Evolutionary conservation across 2,888 invertebrate species (phyloP), one percentile per base, ranked within the genome.

Genomic region (Euspilapteryx auroguttella): DNA sequence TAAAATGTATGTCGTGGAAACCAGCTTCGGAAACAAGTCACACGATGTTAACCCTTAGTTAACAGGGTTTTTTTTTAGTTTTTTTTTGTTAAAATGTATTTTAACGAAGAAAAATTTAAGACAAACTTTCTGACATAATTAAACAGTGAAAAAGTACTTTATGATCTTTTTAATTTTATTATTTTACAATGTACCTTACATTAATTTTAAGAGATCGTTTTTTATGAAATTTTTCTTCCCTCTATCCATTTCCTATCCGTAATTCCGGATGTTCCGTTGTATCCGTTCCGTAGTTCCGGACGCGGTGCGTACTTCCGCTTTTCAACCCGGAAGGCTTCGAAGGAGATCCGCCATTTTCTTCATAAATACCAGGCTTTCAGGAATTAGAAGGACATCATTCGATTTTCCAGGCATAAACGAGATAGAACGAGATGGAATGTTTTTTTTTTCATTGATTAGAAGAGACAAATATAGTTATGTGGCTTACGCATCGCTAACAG

Each of bases 281-380:
- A 17, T 6, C 17, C 17, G 17, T 17, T n/a, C n/a, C n/a, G n/a
- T n/a, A n/a, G n/a, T n/a, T n/a, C n/a, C n/a, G n/a, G n/a, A n/a
- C n/a, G n/a, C n/a, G n/a, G n/a, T n/a, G n/a, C n/a, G n/a, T n/a
- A n/a, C n/a, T n/a, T n/a, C n/a, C n/a, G n/a, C n/a, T n/a, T n/a
- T n/a, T n/a, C n/a, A n/a, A n/a, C n/a, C n/a, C n/a, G n/a, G n/a
- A n/a, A n/a, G n/a, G n/a, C n/a, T n/a, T n/a, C n/a, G n/a, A n/a
- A n/a, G n/a, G n/a, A n/a, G n/a, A 55, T 62, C 59, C 61, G 62
- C 63, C 61, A 62, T 62, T 62, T 62, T 59, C 44, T 45, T 44
- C 38, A 48, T 39, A 50, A 46, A 30, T 40, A 61, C 58, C 40
- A 62, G 55, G 59, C 40, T 26, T 24, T 13, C 52, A 62, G 35